phyloP scores from a whole-genome alignment of 1,140 invertebrate species.

The Diachasma alloeum region DNA sequence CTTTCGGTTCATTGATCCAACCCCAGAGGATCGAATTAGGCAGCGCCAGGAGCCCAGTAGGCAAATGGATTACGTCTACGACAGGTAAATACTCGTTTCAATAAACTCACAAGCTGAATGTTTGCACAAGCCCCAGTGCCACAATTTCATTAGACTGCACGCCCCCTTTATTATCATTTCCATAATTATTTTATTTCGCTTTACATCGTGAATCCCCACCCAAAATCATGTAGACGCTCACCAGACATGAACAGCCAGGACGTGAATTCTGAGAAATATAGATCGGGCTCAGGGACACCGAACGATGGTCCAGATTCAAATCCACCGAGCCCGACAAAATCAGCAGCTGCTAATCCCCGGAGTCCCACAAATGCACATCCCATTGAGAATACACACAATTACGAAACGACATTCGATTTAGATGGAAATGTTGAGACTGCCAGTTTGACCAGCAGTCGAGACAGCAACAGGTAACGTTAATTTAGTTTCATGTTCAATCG shows the following conservation, averaged over 20 bases:
- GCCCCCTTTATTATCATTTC: conserved; percentile 42
- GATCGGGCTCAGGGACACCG: conserved; percentile 53
- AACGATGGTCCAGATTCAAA: conserved; percentile 54
- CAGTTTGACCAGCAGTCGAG: conserved; percentile 70
- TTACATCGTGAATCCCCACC: conserved; percentile 28
- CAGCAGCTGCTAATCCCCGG: conserved; percentile 48
- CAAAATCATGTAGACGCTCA: conserved; percentile 53
- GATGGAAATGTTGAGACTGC: conserved; percentile 85
- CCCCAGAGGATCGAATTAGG: conserved; percentile 81
- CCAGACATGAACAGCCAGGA: conserved; percentile 61
- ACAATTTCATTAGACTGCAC: conserved; percentile 26
- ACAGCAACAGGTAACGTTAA: conserved; percentile 70
- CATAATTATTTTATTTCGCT: conserved; percentile 43
- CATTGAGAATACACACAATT: conserved; percentile 70
- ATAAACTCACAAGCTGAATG: neutral
- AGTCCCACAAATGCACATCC: conserved; percentile 51
- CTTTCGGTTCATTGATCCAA: conserved; percentile 92
- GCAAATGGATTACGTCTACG: conserved; percentile 74
- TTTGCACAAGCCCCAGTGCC: neutral
- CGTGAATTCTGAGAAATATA: conserved; percentile 56
- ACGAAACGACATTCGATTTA: conserved; percentile 83
- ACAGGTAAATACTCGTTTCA: conserved; percentile 69
- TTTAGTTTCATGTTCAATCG: neutral
- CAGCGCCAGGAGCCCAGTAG: conserved; percentile 76
- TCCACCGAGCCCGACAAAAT: conserved; percentile 59